Evolutionary conservation across 1,140 invertebrate genomes (phyloP).

Genomic region (Calephelis virginiensis): DNA sequence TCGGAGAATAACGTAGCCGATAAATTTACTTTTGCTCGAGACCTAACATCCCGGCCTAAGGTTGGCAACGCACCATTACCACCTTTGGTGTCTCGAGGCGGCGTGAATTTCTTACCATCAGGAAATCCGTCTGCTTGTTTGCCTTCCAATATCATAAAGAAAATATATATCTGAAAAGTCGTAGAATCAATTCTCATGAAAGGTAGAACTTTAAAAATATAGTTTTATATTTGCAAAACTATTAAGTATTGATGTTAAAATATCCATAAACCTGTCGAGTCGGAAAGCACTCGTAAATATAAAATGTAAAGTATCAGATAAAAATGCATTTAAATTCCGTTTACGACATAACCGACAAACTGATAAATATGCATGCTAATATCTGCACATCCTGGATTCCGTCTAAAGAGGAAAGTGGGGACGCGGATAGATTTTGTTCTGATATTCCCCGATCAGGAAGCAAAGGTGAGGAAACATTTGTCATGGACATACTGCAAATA

Average conservation of each 20-base stretch:
- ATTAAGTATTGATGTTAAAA: slow-evolving; percentile 7
- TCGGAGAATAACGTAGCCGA: too few species aligned
- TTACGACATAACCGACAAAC: slow-evolving; percentile 48
- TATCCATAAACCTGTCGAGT: slow-evolving; percentile 7
- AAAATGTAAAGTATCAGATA: slow-evolving; percentile 40
- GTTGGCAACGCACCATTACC: too few species aligned
- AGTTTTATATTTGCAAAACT: slow-evolving; percentile 4
- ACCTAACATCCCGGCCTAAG: too few species aligned
- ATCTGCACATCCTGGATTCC: slow-evolving; percentile 63
- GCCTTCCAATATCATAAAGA: too few species aligned
- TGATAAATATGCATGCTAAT: slow-evolving; percentile 70
- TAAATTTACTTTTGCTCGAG: too few species aligned
- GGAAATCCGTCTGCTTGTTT: too few species aligned
- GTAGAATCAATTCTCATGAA: too few species aligned
- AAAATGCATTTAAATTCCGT: slow-evolving; percentile 65
- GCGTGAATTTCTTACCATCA: too few species aligned
- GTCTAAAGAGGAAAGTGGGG: slow-evolving; percentile 64
- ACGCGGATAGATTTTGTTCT: slow-evolving; percentile 51
- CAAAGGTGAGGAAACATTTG: background rate
- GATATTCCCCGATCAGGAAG: background rate
- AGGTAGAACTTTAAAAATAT: too few species aligned
- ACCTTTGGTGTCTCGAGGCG: too few species aligned
- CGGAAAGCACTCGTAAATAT: slow-evolving; percentile 10
- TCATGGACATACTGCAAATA: too few species aligned
- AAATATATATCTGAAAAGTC: too few species aligned